Conservation (phyloP, 2,797 vertebrate genomes). For the Hydrophis major region DNA sequence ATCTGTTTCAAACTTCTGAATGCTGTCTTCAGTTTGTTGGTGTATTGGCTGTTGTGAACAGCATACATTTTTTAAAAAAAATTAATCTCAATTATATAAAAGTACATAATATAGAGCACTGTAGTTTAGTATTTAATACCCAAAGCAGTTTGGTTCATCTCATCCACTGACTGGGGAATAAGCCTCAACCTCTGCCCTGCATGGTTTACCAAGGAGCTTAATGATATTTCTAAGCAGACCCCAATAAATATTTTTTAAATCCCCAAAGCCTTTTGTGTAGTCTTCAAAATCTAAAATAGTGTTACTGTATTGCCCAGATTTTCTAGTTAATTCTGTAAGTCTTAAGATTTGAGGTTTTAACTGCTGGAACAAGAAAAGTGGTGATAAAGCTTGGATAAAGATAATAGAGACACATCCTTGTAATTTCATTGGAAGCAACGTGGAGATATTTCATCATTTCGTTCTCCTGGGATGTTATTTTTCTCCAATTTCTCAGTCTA, state of each 20-base stretch:
- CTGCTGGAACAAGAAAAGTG: background rate
- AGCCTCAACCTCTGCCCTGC: constrained; percentile 27
- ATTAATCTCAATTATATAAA: background rate
- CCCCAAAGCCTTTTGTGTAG: background rate
- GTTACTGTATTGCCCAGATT: background rate
- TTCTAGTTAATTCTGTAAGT: background rate
- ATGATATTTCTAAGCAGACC: constrained; percentile 27
- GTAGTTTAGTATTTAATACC: constrained; percentile 26
- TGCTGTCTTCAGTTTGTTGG: constrained; percentile 33
- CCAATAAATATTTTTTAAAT: background rate
- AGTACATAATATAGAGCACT: background rate
- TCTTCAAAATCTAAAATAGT: background rate
- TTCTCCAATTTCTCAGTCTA: background rate
- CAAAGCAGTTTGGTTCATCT: constrained; percentile 6
- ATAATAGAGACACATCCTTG: background rate
- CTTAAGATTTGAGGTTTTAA: background rate
- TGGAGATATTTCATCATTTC: background rate
- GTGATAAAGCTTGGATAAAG: background rate
- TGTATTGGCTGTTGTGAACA: background rate
- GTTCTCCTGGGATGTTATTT: background rate
- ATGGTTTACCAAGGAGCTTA: constrained; percentile 21
- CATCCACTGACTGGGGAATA: constrained; percentile 26
- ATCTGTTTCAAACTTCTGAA: constrained; percentile 41
- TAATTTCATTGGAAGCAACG: background rate
- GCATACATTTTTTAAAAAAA: background rate